Evolutionary conservation across 2,113 vertebrate genomes (phyloP), one percentile per base, ranked within the genome.

Genomic region (Patagioenas fasciata): DNA sequence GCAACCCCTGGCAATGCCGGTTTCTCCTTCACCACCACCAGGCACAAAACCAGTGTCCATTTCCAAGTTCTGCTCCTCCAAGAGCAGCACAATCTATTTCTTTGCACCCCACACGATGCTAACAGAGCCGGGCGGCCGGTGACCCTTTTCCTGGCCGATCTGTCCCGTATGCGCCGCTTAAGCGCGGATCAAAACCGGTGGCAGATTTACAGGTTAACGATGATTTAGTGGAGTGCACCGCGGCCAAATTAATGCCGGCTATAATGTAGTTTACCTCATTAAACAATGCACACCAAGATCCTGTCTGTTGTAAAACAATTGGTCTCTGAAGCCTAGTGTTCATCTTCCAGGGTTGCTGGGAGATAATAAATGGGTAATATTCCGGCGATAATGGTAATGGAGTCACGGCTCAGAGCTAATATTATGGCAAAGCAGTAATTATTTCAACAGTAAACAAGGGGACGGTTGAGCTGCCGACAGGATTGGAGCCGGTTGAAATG

Each of bases 301-400:
- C 97, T 89, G 96, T 96, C 98, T 98, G 97, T 97, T 97, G 95
- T 98, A 98, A 97, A 98, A 98, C 98, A 98, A 98, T 97, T 98
- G 97, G 97, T 98, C 98, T 98, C 97, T 91, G 93, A 98, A 98
- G 98, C 97, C 98, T 97, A 97, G 97, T 98, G 98, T 97, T 98
- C 98, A 98, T 98, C 98, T 98, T 98, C 94, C 98, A 97, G 97
- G 97, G 97, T 97, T 98, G 96, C 98, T 97, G 97, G 97, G 98
- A 98, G 97, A 98, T 98, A 98, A 98, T 98, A 98, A 98, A 98
- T 98, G 97, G 98, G 97, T 98, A 98, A 98, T 98, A 98, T 98
- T 97, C 97, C 92, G 11, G 97, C 25, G 96, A 98, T 98, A 98
- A 98, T 98, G 97, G 97, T 98, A 97, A 98, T 97, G 97, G 98